Conservation (phyloP, 2,888 invertebrate species). For the Cyclophora albipunctata region DNA sequence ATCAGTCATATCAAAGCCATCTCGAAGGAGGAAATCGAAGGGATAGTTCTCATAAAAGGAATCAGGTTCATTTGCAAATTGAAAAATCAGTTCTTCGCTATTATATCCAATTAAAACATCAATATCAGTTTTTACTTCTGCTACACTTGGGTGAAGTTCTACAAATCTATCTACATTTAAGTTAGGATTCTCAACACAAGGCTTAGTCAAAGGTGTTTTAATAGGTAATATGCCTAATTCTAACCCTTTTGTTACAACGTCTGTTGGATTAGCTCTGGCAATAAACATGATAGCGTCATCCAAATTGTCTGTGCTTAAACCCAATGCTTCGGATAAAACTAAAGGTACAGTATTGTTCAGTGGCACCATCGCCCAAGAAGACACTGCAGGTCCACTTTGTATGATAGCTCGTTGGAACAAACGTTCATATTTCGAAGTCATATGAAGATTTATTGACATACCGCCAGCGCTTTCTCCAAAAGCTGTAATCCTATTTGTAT, state of each 20-base stretch:
- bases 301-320: conserved; percentile 8
- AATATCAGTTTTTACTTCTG: conserved; percentile 3
- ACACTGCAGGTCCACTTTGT: conserved; percentile 14
- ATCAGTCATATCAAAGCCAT: too few species aligned
- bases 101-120: conserved; percentile 3
- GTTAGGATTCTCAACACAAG: conserved; percentile 14
- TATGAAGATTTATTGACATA: conserved; percentile 24
- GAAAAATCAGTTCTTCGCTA: conserved; percentile 6
- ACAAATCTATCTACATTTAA: conserved; percentile 1
- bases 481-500: conserved; percentile 25
- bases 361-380: conserved; percentile 2
- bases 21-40: conserved; percentile 2
- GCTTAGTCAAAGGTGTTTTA: conserved; percentile 4
- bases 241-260: too few species aligned
- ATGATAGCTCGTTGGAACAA: conserved; percentile 23
- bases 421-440: conserved; percentile 22
- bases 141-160: conserved; percentile 3
- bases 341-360: conserved; percentile 2
- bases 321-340: conserved; percentile 4
- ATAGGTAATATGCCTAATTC: too few species aligned
- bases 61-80: not conserved
- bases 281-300: conserved; percentile 5
- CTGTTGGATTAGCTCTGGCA: too few species aligned
- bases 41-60: conserved; percentile 7
- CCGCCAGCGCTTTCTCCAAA: conserved; percentile 32